A percentile compares a stretch with the other conserved stretches of the same genome.
Conservation (phyloP, 2,797 vertebrate species). For the Spinibarbus caldwelli region DNA sequence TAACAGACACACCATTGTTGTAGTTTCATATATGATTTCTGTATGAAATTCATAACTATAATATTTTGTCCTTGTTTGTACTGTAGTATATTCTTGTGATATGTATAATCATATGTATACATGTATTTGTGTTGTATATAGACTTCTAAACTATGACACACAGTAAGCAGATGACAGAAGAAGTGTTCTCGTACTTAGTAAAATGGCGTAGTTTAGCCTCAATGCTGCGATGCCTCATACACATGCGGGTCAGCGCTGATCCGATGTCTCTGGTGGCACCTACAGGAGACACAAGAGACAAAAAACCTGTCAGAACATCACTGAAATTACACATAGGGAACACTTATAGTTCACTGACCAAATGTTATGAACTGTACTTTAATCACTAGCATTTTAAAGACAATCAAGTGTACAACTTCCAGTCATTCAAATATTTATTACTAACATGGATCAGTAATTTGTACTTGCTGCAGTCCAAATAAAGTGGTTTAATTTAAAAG, state of each 20-base stretch:
- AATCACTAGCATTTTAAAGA: slow-evolving; percentile 35
- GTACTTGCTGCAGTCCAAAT: slow-evolving; percentile 65
- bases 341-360: not conserved
- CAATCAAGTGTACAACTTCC: slow-evolving; percentile 35
- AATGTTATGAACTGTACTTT: not conserved
- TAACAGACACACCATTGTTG: not conserved
- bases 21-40: slow-evolving; percentile 2
- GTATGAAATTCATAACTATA: not conserved
- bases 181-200: slow-evolving; percentile 85
- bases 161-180: not conserved
- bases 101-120: not conserved
- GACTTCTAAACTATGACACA: not conserved
- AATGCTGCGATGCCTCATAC: slow-evolving; percentile 97
- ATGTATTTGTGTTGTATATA: not conserved
- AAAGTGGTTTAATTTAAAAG: slow-evolving; percentile 56
- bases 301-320: slow-evolving; percentile 42
- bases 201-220: slow-evolving; percentile 96
- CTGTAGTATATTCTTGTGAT: not conserved
- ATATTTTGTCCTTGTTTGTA: not conserved
- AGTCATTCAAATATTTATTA: slow-evolving; percentile 67
- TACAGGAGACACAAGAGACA: slow-evolving; percentile 66
- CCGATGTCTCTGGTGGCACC: slow-evolving; percentile 95
- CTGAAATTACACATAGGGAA: slow-evolving; percentile 9
- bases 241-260: slow-evolving; percentile 95
- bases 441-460: slow-evolving; percentile 47